These are phyloP conservation scores for Lepus europaeus DNA, from an alignment of 2,113 vertebrate genomes.

Conservation along the genomic window DNA sequence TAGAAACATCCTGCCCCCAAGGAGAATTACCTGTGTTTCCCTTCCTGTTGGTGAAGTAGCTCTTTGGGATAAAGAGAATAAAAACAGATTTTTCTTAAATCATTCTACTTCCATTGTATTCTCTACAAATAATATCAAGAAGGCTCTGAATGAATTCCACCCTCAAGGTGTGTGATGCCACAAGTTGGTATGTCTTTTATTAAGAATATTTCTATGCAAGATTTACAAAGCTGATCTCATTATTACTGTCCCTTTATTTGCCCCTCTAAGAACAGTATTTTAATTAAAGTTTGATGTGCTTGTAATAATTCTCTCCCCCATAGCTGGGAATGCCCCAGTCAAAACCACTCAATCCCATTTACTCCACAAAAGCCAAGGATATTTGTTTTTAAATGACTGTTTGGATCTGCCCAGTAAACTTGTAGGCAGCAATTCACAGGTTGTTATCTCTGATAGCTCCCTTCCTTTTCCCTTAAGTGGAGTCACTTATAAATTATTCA, in stretches of 20 bases:
- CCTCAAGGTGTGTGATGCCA: neutral
- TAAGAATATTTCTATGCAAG: slow-evolving; percentile 38
- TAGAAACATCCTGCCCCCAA: neutral
- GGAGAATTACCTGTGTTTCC: neutral
- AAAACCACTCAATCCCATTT: slow-evolving; percentile 20
- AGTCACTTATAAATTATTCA: slow-evolving; percentile 3
- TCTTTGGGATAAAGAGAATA: neutral
- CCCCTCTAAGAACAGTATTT: slow-evolving; percentile 57
- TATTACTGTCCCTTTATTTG: slow-evolving; percentile 22
- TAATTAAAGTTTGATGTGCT: slow-evolving; percentile 18
- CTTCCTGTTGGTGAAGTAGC: neutral
- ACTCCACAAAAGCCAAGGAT: slow-evolving; percentile 51
- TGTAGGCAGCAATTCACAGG: slow-evolving; percentile 26
- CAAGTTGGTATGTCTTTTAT: neutral
- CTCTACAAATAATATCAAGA: neutral
- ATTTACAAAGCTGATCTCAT: slow-evolving; percentile 26
- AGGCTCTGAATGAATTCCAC: neutral
- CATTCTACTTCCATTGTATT: neutral
- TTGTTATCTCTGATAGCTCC: neutral
- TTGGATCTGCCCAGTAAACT: slow-evolving; percentile 10
- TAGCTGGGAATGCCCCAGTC: neutral
- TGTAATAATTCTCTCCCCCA: slow-evolving; percentile 22
- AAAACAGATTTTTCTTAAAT: neutral
- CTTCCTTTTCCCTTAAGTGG: neutral
- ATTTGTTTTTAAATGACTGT: slow-evolving; percentile 47